Base-by-base conservation (phyloP, 2,797 vertebrate genomes). In the Antrozous pallidus region DNA sequence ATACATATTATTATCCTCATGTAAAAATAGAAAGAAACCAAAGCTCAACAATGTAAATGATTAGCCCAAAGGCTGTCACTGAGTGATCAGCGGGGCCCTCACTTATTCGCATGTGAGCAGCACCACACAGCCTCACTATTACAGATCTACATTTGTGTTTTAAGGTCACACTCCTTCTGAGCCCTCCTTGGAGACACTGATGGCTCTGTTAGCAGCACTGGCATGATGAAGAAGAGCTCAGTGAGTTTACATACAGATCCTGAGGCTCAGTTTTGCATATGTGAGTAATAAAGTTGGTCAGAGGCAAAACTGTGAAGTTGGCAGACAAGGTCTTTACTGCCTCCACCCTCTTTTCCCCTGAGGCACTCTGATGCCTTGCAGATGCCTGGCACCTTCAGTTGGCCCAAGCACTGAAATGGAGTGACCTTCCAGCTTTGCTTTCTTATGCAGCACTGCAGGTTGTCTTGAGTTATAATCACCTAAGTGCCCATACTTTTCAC, bases 211-310 rank as follows among this genome's bases (percentile, higher is more conserved):
- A 80, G 74, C 58, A 51, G 65, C 61, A 28, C 51, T 14, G 9
- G n/a, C 24, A 54, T 38, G 17, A 24, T 80, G 14, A 70, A 70
- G 63, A 88, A 88, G 54, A 61, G 42, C 69, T 77, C 40, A 79
- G 45, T 49, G 73, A 47, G 73, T 85, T 90, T 89, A 24, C 24
- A 38, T 69, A 18, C 40, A 92, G 88, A 69, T 56, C 24, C 38
- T 24, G 49, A 95, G 82, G 69, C 65, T 93, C 58, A 86, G 13
- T 54, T 95, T 91, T 96, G 51, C 86, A 38, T 77, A 51, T 77
- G 28, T 92, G 90, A 93, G 79, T 93, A 71, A 95, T 63, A 91
- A 95, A 95, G 24, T n/a, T 3, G 6, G 58, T 79, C 17, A 82
- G 54, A 95, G 38, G 85, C 67, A 87, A 86, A 92, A 83, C 17